Conservation (phyloP, 2,888 invertebrate genomes). For the Hydropsyche betteni region DNA sequence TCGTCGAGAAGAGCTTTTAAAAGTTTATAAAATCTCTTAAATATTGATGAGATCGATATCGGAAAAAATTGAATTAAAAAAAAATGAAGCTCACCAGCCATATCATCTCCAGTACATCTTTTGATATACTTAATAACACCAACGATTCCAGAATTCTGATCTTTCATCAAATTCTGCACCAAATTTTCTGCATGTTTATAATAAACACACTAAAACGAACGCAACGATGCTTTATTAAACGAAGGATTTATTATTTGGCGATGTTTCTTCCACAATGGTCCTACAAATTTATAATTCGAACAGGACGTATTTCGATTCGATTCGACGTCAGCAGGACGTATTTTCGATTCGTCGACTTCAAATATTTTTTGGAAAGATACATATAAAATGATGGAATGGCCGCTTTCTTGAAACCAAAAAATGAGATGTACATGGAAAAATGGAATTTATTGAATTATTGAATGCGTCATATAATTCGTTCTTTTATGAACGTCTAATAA, state of each 20-base stretch:
- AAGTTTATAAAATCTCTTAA: neutral
- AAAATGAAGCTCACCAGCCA: neutral
- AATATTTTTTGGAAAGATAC: no score
- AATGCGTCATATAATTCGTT: no score
- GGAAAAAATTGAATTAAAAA: neutral
- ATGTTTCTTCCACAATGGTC: slow-evolving; percentile 29
- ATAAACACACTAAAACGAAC: slow-evolving; percentile 7
- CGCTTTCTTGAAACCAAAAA: no score
- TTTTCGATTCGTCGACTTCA: no score
- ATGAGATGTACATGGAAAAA: no score
- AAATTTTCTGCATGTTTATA: slow-evolving; percentile 32
- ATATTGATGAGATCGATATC: neutral
- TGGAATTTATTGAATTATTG: no score
- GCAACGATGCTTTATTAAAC: neutral
- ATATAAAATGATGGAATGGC: no score
- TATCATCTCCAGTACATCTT: slow-evolving; percentile 19
- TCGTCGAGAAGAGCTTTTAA: slow-evolving; percentile 31
- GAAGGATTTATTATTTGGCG: slow-evolving; percentile 37
- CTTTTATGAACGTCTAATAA: no score
- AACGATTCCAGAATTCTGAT: neutral
- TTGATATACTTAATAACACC: neutral
- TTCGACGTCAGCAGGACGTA: no score
- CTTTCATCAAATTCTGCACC: neutral
- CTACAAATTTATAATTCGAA: slow-evolving; percentile 10
- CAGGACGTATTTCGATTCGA: no score